These are phyloP conservation scores for Notodonta dromedarius DNA, from an alignment of 2,888 invertebrate genomes.

Conservation along the genomic window DNA sequence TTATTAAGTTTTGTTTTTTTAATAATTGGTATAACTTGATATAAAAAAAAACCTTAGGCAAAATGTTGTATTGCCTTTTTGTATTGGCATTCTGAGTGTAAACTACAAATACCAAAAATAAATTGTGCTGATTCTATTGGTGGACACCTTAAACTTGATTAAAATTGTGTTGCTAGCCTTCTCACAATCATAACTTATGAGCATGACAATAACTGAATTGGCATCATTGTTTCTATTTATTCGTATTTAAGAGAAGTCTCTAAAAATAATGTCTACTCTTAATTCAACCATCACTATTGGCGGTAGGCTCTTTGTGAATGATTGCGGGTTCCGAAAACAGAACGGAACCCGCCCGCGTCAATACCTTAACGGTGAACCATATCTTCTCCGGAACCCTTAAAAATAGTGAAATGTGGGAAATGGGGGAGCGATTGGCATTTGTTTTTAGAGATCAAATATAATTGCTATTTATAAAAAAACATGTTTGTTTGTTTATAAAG, in stretches of 20 bases:
- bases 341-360: constrained; percentile 62
- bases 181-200: too few species aligned
- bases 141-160: too few species aligned
- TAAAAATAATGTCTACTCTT: constrained; percentile 40
- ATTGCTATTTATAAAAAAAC: too few species aligned
- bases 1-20: background rate
- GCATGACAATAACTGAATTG: too few species aligned
- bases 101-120: too few species aligned
- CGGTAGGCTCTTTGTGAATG: constrained; percentile 77
- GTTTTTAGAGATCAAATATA: background rate
- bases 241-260: background rate
- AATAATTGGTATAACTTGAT: background rate
- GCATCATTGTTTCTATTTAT: too few species aligned
- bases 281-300: constrained; percentile 60
- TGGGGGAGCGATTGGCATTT: constrained; percentile 40
- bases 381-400: constrained; percentile 65
- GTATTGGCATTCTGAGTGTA: too few species aligned
- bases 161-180: too few species aligned
- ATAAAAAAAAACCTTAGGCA: too few species aligned
- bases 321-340: constrained; percentile 69
- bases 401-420: constrained; percentile 67
- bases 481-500: too few species aligned
- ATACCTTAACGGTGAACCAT: constrained; percentile 74
- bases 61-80: too few species aligned
- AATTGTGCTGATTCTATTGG: too few species aligned